Conservation (phyloP, 1,140 invertebrate genomes). For the Bombus balteatus region DNA sequence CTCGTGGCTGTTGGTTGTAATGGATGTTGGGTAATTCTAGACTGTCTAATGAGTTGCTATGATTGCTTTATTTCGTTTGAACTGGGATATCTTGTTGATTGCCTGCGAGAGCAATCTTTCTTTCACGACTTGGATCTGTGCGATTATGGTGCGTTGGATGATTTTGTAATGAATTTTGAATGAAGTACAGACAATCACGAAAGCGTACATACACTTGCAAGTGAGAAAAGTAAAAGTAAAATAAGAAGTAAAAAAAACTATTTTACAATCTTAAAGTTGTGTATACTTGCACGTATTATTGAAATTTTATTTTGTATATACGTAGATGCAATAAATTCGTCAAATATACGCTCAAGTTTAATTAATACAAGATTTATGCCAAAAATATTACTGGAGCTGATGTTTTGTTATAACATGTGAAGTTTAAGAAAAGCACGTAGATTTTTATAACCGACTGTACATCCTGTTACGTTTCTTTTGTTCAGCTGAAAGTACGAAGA, state of each 20-base stretch:
- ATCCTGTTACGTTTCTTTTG: background rate
- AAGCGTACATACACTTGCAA: too few relatives aligned
- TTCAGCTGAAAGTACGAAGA: background rate
- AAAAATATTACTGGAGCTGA: background rate
- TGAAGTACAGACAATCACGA: too few relatives aligned
- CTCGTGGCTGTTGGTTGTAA: background rate
- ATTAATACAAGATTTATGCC: background rate
- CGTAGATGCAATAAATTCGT: background rate
- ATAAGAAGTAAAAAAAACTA: background rate
- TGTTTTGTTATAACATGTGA: background rate
- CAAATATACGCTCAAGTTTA: background rate
- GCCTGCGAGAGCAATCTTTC: background rate
- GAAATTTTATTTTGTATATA: too few relatives aligned
- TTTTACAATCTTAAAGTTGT: too few relatives aligned
- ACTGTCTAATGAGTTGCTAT: background rate
- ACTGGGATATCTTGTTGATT: too few relatives aligned
- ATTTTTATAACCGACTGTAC: background rate
- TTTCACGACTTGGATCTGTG: background rate
- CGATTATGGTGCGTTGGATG: background rate
- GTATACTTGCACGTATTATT: too few relatives aligned
- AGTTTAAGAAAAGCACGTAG: background rate
- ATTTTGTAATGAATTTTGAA: background rate
- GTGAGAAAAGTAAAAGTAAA: too few relatives aligned
- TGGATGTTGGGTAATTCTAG: background rate
- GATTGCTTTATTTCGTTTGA: constrained; percentile 13